phyloP scores from a whole-genome alignment of 2,888 invertebrate species.

The Noctua janthe region DNA sequence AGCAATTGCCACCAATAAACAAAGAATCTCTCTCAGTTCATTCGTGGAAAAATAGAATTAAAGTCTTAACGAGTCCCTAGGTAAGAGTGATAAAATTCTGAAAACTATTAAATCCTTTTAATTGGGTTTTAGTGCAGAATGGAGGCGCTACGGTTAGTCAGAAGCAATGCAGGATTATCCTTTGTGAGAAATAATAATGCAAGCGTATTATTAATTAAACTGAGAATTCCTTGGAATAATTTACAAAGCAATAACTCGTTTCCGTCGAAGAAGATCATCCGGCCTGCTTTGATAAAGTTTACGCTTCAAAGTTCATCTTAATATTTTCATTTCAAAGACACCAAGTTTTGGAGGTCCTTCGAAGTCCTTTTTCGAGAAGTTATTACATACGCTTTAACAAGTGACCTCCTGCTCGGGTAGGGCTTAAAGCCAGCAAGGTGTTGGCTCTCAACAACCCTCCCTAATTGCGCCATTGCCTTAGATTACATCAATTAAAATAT shows the following conservation, averaged over 20 bases:
- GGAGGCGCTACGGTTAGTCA: background rate
- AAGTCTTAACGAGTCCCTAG: slow-evolving; percentile 43
- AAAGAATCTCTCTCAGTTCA: slow-evolving; percentile 20
- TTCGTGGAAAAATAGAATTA: slow-evolving; percentile 37
- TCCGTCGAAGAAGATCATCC: slow-evolving; percentile 27
- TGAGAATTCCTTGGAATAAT: background rate
- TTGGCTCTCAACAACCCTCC: slow-evolving; percentile 40
- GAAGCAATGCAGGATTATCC: slow-evolving; percentile 23
- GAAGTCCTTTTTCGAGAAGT: slow-evolving; percentile 33
- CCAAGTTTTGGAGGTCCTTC: slow-evolving; percentile 23
- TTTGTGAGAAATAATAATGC: slow-evolving; percentile 19
- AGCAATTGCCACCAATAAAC: slow-evolving; percentile 36
- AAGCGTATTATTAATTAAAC: background rate
- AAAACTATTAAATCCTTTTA: slow-evolving; percentile 39
- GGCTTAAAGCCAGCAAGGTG: slow-evolving; percentile 36
- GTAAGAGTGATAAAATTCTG: slow-evolving; percentile 26
- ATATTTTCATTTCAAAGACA: slow-evolving; percentile 45
- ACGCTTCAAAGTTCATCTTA: slow-evolving; percentile 35
- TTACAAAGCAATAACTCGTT: slow-evolving; percentile 22
- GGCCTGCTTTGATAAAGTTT: slow-evolving; percentile 28
- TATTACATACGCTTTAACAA: slow-evolving; percentile 48
- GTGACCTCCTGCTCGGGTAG: slow-evolving; percentile 25
- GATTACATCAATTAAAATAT: slow-evolving; percentile 67
- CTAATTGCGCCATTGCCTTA: slow-evolving; percentile 59
- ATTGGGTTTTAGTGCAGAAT: slow-evolving; percentile 32